Evolutionary conservation across 2,888 invertebrate species (phyloP), one percentile per base, ranked within the genome.

Genomic region (Eupithecia exiguata): DNA sequence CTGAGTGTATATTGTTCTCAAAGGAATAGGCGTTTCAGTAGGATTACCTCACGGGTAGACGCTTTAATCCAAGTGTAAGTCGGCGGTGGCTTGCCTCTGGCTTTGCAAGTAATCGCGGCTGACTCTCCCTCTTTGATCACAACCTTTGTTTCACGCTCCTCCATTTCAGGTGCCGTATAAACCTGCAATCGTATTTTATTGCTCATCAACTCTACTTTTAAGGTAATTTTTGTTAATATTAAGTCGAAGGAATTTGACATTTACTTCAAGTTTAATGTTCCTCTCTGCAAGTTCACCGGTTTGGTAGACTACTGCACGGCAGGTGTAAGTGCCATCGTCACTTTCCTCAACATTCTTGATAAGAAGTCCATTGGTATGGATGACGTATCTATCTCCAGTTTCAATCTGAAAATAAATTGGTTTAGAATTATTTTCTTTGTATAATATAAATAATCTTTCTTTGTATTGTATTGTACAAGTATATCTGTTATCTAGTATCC

Each of bases 291-390:
- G 95, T 86, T 97, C 97, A 61, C 98, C 98, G 58, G 98, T 97
- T 78, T 96, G 95, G 25, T 96, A 95, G 0, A 98, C 98, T 61
- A 97, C 96, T n/a, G 98, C 98, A 66, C 97, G 96, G 86, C 98
- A 98, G 6, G 96, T 97, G 87, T 98, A 98, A 14, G 96, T 95
- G 0, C 98, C 98, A 86, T 98, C 98, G 84, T 98, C 98, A 21
- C 96, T 95, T 87, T 97, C 97, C 80, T 96, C 95, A 0, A 98
- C 97, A 81, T 96, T 96, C 81, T 96, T 96, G 76, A 98, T 97
- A 74, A 96, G 90, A 16, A 98, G 91, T 0, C 97, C 98, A 81
- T 97, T 96, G 0, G 96, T 93, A 81, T 97, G 96, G 72, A 97
- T 95, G 18, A 97, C 95, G 84, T 97, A 97, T 86, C 96, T 96